Conservation (phyloP, 2,888 invertebrate species). For the Aquatica leii region DNA sequence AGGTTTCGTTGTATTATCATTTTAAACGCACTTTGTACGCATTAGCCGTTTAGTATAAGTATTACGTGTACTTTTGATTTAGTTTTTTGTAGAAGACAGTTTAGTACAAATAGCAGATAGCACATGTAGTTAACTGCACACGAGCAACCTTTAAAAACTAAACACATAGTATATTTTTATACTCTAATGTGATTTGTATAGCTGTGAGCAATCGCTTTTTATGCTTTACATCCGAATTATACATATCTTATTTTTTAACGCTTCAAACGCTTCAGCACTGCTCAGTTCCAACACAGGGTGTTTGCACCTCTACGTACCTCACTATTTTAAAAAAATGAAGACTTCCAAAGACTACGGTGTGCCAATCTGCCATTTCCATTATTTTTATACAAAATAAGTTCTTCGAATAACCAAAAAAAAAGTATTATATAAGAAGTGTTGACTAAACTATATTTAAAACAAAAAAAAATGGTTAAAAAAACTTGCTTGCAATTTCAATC, state of each 20-base stretch:
- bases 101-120: conserved; percentile 27
- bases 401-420: background rate
- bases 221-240: conserved; percentile 6
- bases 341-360: conserved; percentile 35
- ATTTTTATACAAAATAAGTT: conserved; percentile 24
- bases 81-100: too few species aligned
- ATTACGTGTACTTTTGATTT: background rate
- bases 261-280: background rate
- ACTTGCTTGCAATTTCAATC: conserved; percentile 15
- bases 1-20: too few species aligned
- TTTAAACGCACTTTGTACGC: too few species aligned
- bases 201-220: conserved; percentile 23
- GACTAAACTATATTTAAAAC: conserved; percentile 7
- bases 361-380: conserved; percentile 36
- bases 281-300: conserved; percentile 9
- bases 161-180: conserved; percentile 43
- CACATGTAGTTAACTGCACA: conserved; percentile 55
- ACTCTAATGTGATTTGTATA: conserved; percentile 34
- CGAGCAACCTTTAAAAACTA: background rate
- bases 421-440: conserved; percentile 11
- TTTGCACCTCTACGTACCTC: conserved; percentile 16
- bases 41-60: too few species aligned
- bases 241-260: conserved; percentile 17
- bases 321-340: background rate
- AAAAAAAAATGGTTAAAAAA: background rate